phyloP scores from a whole-genome alignment of 1,140 invertebrate species.

The Musca domestica region DNA sequence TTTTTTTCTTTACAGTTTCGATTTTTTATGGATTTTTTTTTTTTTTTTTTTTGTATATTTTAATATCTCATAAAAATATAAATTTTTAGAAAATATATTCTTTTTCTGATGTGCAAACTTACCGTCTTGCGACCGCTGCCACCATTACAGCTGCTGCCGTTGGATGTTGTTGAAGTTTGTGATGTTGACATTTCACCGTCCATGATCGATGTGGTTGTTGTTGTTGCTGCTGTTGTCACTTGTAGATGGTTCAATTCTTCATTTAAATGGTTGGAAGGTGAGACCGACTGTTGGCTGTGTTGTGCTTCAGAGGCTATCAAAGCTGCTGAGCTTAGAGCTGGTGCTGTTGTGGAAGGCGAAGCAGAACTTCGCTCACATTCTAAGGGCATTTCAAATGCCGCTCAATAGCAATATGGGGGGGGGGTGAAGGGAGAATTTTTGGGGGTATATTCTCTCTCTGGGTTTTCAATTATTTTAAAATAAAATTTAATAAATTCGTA shows the following conservation, averaged over 20 bases:
- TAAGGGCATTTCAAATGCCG: slow-evolving; percentile 28
- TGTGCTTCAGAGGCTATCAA: no score
- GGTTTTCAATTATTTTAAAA: neutral
- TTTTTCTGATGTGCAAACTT: no score
- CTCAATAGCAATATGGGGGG: neutral
- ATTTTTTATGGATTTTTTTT: no score
- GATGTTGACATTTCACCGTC: slow-evolving; percentile 26
- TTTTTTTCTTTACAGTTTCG: no score
- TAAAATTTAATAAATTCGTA: slow-evolving; percentile 8
- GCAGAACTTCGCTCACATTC: slow-evolving; percentile 27
- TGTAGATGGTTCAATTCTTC: slow-evolving; percentile 1
- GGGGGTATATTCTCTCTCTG: no score
- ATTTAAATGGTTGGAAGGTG: slow-evolving; percentile 7
- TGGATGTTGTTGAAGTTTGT: slow-evolving; percentile 23
- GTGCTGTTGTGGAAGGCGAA: slow-evolving; percentile 8
- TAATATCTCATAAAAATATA: no score
- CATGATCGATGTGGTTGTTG: slow-evolving; percentile 13
- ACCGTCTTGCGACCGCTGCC: slow-evolving; percentile 25
- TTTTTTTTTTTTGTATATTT: no score
- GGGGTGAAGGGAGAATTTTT: no score
- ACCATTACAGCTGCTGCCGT: slow-evolving; percentile 21
- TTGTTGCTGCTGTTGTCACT: neutral
- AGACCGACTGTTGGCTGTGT: neutral
- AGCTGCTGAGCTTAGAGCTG: slow-evolving; percentile 6
- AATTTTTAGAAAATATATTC: no score